Percentiles rank a stretch among this genome's conserved stretches.
phyloP scores from a whole-genome alignment of 1,140 invertebrate genomes.

The Euwallacea fornicatus region DNA sequence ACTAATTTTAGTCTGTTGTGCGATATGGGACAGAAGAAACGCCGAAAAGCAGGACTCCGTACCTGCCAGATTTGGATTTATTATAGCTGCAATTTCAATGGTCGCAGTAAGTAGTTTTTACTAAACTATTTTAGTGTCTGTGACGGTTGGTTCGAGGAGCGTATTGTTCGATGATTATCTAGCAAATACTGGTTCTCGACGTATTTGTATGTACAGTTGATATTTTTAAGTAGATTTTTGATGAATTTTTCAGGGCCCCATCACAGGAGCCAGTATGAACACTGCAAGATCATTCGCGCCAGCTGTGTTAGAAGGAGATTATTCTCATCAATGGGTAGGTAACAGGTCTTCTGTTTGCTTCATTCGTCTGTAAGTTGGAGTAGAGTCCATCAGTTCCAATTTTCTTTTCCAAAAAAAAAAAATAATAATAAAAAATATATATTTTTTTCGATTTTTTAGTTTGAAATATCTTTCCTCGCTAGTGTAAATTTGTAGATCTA shows the following conservation, averaged over 20 bases:
- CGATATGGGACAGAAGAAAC: constrained; percentile 66
- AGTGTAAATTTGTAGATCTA: constrained; percentile 58
- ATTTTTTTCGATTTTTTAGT: neutral
- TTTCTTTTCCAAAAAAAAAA: constrained; percentile 1
- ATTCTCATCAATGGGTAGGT: constrained; percentile 71
- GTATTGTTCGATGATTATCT: no score
- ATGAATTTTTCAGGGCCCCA: constrained; percentile 60
- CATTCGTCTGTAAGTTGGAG: neutral
- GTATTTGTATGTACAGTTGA: no score
- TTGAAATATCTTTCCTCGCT: neutral
- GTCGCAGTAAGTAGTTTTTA: constrained; percentile 55
- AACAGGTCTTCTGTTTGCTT: neutral
- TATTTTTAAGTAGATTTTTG: neutral
- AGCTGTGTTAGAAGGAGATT: constrained; percentile 69
- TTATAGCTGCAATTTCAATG: constrained; percentile 63
- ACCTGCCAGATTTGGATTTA: constrained; percentile 64
- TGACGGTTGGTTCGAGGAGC: no score
- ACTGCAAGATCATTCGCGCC: constrained; percentile 78
- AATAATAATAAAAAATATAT: no score
- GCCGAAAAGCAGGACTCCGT: constrained; percentile 58
- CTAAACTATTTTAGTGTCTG: neutral
- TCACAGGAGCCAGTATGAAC: constrained; percentile 79
- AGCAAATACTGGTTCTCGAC: no score
- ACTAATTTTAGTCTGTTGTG: constrained; percentile 65
- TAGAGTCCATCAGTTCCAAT: neutral